Base-by-base conservation (phyloP, 2,113 vertebrate species). In the Verasper variegatus region DNA sequence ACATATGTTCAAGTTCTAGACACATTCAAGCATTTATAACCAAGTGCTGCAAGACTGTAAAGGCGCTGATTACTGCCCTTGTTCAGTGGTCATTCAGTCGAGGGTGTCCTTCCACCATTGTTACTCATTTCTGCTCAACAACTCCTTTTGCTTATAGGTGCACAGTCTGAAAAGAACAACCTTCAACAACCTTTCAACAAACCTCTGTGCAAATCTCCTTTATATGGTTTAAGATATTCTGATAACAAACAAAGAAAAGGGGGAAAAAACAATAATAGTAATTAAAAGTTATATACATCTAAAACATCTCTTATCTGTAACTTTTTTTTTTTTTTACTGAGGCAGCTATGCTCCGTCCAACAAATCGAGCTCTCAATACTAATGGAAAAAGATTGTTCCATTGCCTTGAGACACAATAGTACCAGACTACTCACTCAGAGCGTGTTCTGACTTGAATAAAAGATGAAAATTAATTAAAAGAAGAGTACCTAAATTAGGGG, bases 271-370 rank as follows among this genome's bases (percentile, higher is more conserved):
- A n/a, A 20, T 37, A 12, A 59, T 9, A 31, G 58, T 65, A 86
- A 78, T 90, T 86, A 79, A 76, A 80, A 71, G 7, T 18, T 56
- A 85, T 79, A 66, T 62, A 31, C 20, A 81, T 82, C 76, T 81
- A 69, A 72, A 76, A 7, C 26, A 17, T 61, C 63, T 76, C 62
- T 83, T 82, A 69, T 76, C 27, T 64, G 40, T 65, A 66, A 52
- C 69, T 82, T 1, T 64, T 81, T 61, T 64, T 81, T 61, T 77
- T 37, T 81, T 61, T 77, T 37, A 63, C 37, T 35, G 21, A 73
- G 13, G 51, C 64, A 57, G 64, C 45, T 64, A 10, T 27, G 65
- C 67, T 51, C 45, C 65, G 20, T 45, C 14, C 54, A 57, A 47
- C 55, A 81, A 67, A 74, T 76, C 27, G 4, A 17, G 17, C 31